These are phyloP conservation scores for Pelecanoides urinatrix DNA, from an alignment of 2,113 vertebrate species.

Conservation along the genomic window DNA sequence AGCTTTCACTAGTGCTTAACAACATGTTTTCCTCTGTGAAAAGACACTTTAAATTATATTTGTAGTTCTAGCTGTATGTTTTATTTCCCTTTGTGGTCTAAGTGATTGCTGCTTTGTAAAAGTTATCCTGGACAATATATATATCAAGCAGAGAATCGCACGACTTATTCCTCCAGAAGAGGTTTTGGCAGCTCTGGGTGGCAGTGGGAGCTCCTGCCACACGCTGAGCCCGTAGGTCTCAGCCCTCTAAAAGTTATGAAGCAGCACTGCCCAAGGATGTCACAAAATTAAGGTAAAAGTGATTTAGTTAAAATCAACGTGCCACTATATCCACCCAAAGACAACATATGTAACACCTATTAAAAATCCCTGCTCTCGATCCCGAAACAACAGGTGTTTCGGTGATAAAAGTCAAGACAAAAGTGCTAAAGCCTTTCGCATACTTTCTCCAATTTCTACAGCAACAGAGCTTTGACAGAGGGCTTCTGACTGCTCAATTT, in stretches of 20 bases:
- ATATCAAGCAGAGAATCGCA: neutral
- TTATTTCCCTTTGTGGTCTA: neutral
- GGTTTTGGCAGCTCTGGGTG: neutral
- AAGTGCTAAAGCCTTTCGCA: conserved; percentile 51
- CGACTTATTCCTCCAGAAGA: neutral
- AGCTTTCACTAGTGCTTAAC: neutral
- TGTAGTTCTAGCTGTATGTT: neutral
- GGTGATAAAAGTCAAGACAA: conserved; percentile 57
- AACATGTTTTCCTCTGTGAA: neutral
- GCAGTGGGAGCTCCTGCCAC: neutral
- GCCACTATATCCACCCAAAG: neutral
- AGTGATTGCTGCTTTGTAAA: neutral
- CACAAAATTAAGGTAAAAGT: neutral
- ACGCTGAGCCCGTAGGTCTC: neutral
- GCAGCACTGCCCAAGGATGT: neutral
- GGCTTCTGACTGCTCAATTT: conserved; percentile 73
- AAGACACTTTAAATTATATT: neutral
- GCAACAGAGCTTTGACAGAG: conserved; percentile 65
- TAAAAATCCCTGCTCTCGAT: neutral
- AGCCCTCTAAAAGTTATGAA: neutral
- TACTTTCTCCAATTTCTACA: conserved; percentile 64
- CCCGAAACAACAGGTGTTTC: conserved; percentile 60
- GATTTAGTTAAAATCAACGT: neutral
- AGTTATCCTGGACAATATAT: neutral
- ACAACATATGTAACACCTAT: neutral